Evolutionary conservation across 2,113 vertebrate genomes (phyloP).

Genomic region (Manacus vitellinus): DNA sequence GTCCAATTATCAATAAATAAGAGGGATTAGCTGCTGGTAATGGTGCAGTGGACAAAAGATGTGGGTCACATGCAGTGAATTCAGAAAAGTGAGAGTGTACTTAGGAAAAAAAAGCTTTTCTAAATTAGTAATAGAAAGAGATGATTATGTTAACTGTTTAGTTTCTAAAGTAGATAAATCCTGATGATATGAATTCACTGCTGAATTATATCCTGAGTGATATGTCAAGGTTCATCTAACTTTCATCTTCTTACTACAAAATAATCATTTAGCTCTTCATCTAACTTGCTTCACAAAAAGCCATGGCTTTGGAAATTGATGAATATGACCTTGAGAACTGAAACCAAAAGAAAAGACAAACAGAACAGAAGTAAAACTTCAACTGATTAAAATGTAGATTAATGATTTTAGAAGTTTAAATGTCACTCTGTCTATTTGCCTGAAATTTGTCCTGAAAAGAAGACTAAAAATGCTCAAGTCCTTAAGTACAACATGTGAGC

Average conservation of each 20-base stretch:
- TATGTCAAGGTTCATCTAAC: conserved; percentile 76
- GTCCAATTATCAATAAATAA: conserved; percentile 83
- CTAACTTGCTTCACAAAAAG: conserved; percentile 35
- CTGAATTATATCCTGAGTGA: conserved; percentile 61
- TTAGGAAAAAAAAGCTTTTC: conserved; percentile 69
- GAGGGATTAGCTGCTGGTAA: conserved; percentile 81
- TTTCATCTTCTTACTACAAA: conserved; percentile 70
- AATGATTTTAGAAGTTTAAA: conserved; percentile 69
- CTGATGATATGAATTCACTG: conserved; percentile 65
- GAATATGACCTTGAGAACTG: conserved; percentile 67
- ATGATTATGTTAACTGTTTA: conserved; percentile 81
- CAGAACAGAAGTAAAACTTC: conserved; percentile 26
- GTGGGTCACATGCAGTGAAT: conserved; percentile 78
- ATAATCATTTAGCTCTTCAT: conserved; percentile 64
- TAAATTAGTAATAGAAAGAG: conserved; percentile 81
- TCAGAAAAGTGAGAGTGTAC: conserved; percentile 77
- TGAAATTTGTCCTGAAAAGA: conserved; percentile 61
- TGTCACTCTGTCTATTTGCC: conserved; percentile 20
- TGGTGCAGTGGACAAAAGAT: conserved; percentile 74
- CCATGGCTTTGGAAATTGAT: conserved; percentile 31
- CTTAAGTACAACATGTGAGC: conserved; percentile 26
- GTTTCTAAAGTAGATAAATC: conserved; percentile 76
- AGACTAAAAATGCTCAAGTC: background rate
- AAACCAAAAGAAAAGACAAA: conserved; percentile 39
- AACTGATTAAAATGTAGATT: conserved; percentile 65